These are phyloP conservation scores for Scaptomyza tumidula DNA, from an alignment of 2,888 invertebrate genomes.

Conservation along the genomic window DNA sequence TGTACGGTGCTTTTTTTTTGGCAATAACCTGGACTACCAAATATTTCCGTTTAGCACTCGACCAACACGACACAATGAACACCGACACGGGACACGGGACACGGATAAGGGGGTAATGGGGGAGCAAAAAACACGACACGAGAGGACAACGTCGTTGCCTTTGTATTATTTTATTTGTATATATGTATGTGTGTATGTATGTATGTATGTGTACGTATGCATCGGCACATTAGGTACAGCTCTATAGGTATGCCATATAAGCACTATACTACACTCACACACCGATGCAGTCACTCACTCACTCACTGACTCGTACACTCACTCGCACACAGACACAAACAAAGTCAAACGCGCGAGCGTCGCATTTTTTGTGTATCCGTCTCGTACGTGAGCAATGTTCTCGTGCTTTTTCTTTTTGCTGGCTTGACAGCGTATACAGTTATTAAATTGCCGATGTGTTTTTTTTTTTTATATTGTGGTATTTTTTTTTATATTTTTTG, in stretches of 20 bases:
- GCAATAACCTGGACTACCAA: slow-evolving; percentile 72
- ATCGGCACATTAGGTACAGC: slow-evolving; percentile 73
- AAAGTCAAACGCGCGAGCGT: slow-evolving; percentile 38
- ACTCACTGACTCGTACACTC: slow-evolving; percentile 21
- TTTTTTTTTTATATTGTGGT: slow-evolving; percentile 14
- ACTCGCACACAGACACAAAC: slow-evolving; percentile 20
- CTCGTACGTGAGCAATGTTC: slow-evolving; percentile 66
- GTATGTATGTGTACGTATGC: slow-evolving; percentile 62
- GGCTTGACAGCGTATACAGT: slow-evolving; percentile 64
- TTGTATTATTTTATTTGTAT: slow-evolving; percentile 65
- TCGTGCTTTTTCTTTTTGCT: slow-evolving; percentile 32
- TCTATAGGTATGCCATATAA: slow-evolving; percentile 70
- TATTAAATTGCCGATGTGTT: slow-evolving; percentile 68
- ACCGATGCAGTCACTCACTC: slow-evolving; percentile 29
- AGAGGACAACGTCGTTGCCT: slow-evolving; percentile 41
- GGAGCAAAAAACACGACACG: slow-evolving; percentile 4
- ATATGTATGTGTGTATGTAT: slow-evolving; percentile 58
- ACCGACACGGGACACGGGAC: slow-evolving; percentile 17
- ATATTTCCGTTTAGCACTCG: slow-evolving; percentile 75
- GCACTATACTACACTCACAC: slow-evolving; percentile 39
- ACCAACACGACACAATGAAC: slow-evolving; percentile 40
- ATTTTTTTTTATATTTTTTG: slow-evolving; percentile 8
- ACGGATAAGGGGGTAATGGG: slow-evolving; percentile 7
- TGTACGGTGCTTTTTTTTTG: slow-evolving; percentile 27
- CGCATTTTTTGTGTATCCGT: slow-evolving; percentile 74